A percentile compares a stretch with the other conserved stretches of the same genome.
Evolutionary conservation across 2,888 invertebrate genomes (phyloP).

Genomic region (Thereva unica): DNA sequence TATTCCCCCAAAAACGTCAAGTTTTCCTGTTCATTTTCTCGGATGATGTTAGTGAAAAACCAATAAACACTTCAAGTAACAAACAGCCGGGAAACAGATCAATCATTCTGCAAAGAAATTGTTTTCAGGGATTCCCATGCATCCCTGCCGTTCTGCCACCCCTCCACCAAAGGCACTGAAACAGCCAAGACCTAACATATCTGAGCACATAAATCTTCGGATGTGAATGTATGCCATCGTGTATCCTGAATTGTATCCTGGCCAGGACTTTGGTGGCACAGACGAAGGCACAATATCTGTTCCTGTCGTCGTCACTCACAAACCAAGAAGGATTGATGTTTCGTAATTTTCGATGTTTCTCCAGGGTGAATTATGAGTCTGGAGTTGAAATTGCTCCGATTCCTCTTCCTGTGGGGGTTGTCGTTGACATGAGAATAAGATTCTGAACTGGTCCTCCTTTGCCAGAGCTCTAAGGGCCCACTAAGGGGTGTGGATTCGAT

Average conservation of each 20-base stretch:
- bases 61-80: conserved; percentile 35
- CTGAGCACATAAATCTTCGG: conserved; percentile 28
- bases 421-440: conserved; percentile 33
- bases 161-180: neutral
- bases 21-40: conserved; percentile 31
- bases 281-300: conserved; percentile 31
- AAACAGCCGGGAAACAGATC: conserved; percentile 32
- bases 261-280: conserved; percentile 26
- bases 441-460: neutral
- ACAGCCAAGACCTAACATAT: conserved; percentile 5
- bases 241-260: conserved; percentile 14
- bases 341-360: conserved; percentile 36
- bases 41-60: conserved; percentile 31
- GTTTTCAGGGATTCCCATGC: conserved; percentile 31
- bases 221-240: conserved; percentile 27
- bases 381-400: conserved; percentile 33
- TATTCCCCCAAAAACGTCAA: conserved; percentile 25
- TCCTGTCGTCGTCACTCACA: conserved; percentile 35
- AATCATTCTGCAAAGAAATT: conserved; percentile 34
- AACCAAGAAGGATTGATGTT: conserved; percentile 35
- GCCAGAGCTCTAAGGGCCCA: neutral
- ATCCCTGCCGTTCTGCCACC: neutral
- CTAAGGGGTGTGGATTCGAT: neutral
- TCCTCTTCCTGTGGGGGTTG: conserved; percentile 31
- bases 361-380: conserved; percentile 34